These are phyloP conservation scores for Rotaria sp. DNA, from an alignment of 2,888 invertebrate species.

Conservation along the genomic window DNA sequence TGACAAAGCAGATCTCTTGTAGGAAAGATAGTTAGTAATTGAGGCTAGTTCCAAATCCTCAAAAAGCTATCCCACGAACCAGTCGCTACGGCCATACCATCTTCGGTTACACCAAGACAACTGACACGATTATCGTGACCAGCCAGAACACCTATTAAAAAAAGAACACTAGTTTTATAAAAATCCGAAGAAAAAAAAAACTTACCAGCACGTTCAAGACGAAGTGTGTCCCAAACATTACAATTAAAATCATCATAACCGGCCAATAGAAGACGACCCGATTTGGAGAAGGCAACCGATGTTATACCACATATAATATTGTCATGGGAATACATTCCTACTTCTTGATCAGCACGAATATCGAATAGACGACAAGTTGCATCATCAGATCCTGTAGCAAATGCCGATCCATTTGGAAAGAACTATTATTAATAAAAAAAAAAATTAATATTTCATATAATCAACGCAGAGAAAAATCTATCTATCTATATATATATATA, in stretches of 20 bases:
- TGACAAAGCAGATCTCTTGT: not conserved
- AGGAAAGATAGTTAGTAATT: not conserved
- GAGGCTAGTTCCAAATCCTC: conserved; percentile 95
- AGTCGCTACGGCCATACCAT: conserved; percentile 99
- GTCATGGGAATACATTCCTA: conserved; percentile 99
- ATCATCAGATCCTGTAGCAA: conserved; percentile 98
- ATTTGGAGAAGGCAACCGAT: conserved; percentile 95
- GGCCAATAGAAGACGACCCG: conserved; percentile 85
- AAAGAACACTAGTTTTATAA: not conserved
- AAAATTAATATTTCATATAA: not conserved
- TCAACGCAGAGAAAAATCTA: not conserved
- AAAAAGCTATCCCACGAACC: conserved; percentile 99
- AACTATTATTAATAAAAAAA: conserved; percentile 59
- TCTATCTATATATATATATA: not conserved
- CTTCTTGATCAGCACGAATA: conserved; percentile 97
- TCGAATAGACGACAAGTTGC: conserved; percentile 99
- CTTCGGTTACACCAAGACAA: conserved; percentile 97
- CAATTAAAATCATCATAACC: conserved; percentile 99
- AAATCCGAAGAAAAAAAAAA: not conserved
- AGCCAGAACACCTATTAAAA: conserved; percentile 75
- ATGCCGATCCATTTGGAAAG: conserved; percentile 95
- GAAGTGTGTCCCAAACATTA: conserved; percentile 99
- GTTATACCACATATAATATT: conserved; percentile 99
- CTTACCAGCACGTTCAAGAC: conserved; percentile 91
- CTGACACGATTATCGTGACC: conserved; percentile 99